Evolutionary conservation across 2,797 vertebrate genomes (phyloP).

Genomic region (Cossypha dichroa): DNA sequence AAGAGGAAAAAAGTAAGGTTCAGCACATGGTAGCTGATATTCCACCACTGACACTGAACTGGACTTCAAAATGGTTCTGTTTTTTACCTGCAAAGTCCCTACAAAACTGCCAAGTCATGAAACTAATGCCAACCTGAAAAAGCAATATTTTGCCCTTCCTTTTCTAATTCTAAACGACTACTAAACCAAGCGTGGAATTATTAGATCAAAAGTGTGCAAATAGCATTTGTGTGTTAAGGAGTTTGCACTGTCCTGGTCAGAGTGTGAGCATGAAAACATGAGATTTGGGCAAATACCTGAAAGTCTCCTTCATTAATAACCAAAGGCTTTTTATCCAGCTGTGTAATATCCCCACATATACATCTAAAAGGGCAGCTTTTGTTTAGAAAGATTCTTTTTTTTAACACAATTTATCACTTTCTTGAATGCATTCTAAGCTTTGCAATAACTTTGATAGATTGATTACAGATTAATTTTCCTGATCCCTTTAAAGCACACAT

Average conservation of each 20-base stretch:
- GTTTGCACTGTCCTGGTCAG: neutral
- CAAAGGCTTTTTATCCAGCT: neutral
- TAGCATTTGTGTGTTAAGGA: neutral
- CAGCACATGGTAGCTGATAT: neutral
- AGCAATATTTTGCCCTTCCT: fast-evolving
- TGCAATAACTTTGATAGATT: neutral
- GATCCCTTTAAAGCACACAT: neutral
- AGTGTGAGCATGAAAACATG: neutral
- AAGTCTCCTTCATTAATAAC: neutral
- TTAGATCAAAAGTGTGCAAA: neutral
- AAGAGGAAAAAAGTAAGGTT: neutral
- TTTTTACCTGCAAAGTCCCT: neutral
- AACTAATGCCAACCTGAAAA: neutral
- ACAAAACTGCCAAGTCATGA: neutral
- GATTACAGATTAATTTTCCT: neutral
- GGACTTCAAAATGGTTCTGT: neutral
- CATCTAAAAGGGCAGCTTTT: neutral
- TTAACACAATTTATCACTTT: neutral
- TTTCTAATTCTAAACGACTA: neutral
- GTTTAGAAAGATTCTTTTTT: neutral
- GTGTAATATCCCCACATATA: neutral
- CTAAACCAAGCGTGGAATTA: neutral
- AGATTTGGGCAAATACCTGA: neutral
- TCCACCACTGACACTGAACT: neutral
- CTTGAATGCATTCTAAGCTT: neutral